Evolutionary conservation across 1,140 invertebrate species (phyloP).

Genomic region (Pachyrhynchus sulphureomaculatus): DNA sequence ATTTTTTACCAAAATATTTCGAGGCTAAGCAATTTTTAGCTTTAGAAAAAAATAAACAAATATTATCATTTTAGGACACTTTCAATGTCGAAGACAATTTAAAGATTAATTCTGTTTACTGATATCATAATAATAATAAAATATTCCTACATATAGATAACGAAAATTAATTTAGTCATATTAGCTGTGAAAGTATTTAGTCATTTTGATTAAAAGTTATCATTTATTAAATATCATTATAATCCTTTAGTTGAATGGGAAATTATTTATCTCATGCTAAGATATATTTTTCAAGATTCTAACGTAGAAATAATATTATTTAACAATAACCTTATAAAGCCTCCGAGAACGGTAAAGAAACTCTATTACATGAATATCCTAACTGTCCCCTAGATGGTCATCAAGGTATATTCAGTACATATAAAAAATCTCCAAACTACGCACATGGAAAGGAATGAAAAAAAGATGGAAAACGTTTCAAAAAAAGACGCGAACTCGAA

Average conservation of each 20-base stretch:
- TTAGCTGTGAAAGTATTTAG: neutral
- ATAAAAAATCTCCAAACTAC: no score
- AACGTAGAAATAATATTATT: neutral
- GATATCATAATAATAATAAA: neutral
- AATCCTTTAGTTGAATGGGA: neutral
- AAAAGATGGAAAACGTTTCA: no score
- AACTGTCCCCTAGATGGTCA: no score
- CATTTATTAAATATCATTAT: neutral
- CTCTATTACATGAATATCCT: no score
- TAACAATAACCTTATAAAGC: neutral
- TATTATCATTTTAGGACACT: neutral
- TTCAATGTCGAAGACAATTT: neutral
- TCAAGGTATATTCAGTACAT: no score
- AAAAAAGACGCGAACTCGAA: no score
- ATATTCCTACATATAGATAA: neutral
- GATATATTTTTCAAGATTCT: neutral
- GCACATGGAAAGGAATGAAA: no score
- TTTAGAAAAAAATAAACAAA: neutral
- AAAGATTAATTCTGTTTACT: neutral
- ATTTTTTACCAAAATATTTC: constrained; percentile 15
- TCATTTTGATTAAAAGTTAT: neutral
- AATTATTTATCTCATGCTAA: neutral
- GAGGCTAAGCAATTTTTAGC: neutral
- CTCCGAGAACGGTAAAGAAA: neutral
- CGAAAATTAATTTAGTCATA: neutral